phyloP scores from a whole-genome alignment of 2,888 invertebrate genomes.

The Acanthosepion pharaonis region DNA sequence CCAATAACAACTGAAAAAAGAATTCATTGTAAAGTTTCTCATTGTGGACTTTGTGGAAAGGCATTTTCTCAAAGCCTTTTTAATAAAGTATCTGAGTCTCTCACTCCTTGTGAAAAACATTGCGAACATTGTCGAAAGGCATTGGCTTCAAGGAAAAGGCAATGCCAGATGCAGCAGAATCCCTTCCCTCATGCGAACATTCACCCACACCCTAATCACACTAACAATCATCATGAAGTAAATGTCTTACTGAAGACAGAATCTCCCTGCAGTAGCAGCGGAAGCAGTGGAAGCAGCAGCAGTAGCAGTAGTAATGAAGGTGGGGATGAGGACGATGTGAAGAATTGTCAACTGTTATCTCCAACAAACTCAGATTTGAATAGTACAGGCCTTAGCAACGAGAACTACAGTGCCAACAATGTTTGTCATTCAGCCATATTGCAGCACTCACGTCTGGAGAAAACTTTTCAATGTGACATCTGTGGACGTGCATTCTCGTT shows the following conservation, averaged over 20 bases:
- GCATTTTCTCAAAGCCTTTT: conserved; percentile 33
- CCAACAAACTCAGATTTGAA: not conserved
- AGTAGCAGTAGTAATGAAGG: not conserved
- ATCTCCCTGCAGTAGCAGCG: not conserved
- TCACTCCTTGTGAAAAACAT: not conserved
- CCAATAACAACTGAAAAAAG: not conserved
- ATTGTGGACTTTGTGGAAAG: not conserved
- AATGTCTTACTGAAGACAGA: not conserved
- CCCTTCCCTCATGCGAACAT: not conserved
- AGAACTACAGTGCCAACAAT: not conserved
- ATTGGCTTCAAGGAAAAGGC: not conserved
- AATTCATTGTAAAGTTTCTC: not conserved
- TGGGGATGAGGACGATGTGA: not conserved
- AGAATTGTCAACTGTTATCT: not conserved
- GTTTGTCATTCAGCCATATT: not conserved
- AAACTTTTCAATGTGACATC: conserved; percentile 37
- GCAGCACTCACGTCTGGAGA: not conserved
- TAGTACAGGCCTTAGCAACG: not conserved
- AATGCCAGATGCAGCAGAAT: not conserved
- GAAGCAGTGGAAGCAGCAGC: not conserved
- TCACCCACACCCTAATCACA: not conserved
- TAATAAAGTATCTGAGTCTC: not conserved
- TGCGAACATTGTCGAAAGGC: not conserved
- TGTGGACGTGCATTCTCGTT: not conserved
- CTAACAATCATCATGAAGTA: not conserved